These are phyloP conservation scores for Octomys mimax DNA, from an alignment of 2,797 vertebrate genomes.

Conservation along the genomic window DNA sequence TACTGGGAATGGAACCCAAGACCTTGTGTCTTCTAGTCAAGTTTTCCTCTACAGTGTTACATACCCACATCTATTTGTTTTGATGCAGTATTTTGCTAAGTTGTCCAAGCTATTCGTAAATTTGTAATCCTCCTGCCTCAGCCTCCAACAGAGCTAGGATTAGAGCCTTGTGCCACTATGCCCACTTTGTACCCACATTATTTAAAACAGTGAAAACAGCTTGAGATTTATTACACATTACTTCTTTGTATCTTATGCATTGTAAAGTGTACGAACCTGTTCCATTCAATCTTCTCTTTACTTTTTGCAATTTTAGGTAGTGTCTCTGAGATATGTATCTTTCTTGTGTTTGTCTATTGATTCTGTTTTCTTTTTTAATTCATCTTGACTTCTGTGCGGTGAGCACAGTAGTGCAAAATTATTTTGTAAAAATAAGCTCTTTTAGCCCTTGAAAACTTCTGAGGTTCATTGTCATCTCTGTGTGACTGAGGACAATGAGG, in stretches of 20 bases:
- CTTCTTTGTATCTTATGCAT: not conserved
- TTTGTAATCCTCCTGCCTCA: not conserved
- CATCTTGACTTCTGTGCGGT: not conserved
- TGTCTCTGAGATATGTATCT: not conserved
- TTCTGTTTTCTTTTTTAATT: not conserved
- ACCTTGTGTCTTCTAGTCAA: not conserved
- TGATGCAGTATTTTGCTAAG: not conserved
- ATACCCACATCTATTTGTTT: not conserved
- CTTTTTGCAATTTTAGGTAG: not conserved
- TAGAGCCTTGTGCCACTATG: not conserved
- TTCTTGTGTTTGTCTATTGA: not conserved
- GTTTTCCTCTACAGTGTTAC: not conserved
- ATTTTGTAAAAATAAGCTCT: not conserved
- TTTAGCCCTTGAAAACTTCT: not conserved
- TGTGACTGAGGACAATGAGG: not conserved
- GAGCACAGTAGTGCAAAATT: not conserved
- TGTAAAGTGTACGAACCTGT: not conserved
- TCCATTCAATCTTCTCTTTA: conserved; percentile 38
- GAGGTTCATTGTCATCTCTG: not conserved
- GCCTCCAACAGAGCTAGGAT: not conserved
- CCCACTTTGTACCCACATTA: not conserved
- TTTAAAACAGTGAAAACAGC: conserved; percentile 30
- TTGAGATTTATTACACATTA: not conserved
- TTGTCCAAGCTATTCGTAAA: not conserved
- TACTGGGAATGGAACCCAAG: not conserved